Percentiles rank a stretch among this genome's conserved stretches.
These are phyloP conservation scores for Sebastes taczanowskii DNA, from an alignment of 2,797 vertebrate genomes.

Conservation along the genomic window DNA sequence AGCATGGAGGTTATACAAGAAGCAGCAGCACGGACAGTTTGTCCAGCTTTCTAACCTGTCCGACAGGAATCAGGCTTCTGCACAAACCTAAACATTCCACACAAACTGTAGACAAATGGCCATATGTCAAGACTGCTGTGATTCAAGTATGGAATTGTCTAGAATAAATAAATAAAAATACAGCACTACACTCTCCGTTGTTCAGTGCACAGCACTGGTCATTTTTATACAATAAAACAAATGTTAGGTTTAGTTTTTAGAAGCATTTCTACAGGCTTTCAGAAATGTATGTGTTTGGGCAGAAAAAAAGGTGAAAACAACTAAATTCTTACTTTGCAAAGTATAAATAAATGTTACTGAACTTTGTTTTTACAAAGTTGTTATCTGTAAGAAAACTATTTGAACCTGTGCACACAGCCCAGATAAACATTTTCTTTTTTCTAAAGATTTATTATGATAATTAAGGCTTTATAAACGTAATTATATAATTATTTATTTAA, in stretches of 20 bases:
- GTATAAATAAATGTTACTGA: background rate
- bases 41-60: conserved; percentile 22
- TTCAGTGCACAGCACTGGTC: too few species aligned
- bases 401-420: background rate
- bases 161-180: too few species aligned
- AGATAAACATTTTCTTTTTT: background rate
- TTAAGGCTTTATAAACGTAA: background rate
- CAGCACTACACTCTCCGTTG: too few species aligned
- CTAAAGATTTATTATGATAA: background rate
- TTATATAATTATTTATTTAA: background rate
- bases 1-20: conserved; percentile 11
- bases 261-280: background rate
- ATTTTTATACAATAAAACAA: background rate
- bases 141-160: too few species aligned
- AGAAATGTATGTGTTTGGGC: background rate
- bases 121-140: background rate
- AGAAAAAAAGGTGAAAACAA: background rate
- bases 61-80: background rate
- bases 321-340: background rate
- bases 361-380: background rate
- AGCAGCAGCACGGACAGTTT: background rate
- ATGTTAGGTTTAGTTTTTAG: background rate
- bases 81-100: background rate
- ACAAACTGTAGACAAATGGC: background rate
- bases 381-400: background rate